These are phyloP conservation scores for Lophochroa leadbeateri DNA, from an alignment of 2,113 vertebrate species.

Conservation along the genomic window DNA sequence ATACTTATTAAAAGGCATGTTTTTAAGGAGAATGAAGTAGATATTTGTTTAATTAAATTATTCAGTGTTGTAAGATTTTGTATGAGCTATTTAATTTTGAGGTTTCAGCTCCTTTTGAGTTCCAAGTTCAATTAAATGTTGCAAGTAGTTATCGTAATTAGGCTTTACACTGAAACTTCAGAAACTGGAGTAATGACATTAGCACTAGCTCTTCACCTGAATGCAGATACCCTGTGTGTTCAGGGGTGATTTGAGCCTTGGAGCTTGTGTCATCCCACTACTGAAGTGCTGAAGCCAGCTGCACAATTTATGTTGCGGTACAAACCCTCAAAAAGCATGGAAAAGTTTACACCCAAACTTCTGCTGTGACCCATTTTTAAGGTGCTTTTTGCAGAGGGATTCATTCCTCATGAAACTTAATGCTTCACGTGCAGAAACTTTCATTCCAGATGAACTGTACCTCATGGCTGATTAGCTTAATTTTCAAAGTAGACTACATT, in stretches of 20 bases:
- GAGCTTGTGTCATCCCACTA: background rate
- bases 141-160: background rate
- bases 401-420: background rate
- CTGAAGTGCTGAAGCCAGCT: background rate
- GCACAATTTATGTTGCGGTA: background rate
- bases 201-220: background rate
- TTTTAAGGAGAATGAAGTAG: background rate
- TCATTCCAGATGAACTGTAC: background rate
- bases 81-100: background rate
- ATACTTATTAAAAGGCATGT: background rate
- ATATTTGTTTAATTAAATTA: background rate
- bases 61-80: background rate
- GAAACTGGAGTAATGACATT: background rate
- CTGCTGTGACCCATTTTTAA: background rate
- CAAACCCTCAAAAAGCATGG: background rate
- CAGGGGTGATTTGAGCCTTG: background rate
- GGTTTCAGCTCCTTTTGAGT: background rate
- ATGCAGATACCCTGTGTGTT: fast-evolving
- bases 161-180: background rate
- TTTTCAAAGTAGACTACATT: background rate
- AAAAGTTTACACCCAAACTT: background rate
- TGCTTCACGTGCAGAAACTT: background rate
- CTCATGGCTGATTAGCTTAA: background rate
- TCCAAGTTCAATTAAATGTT: background rate
- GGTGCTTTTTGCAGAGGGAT: background rate